phyloP scores from a whole-genome alignment of 2,113 vertebrate species.

The Perca fluviatilis region DNA sequence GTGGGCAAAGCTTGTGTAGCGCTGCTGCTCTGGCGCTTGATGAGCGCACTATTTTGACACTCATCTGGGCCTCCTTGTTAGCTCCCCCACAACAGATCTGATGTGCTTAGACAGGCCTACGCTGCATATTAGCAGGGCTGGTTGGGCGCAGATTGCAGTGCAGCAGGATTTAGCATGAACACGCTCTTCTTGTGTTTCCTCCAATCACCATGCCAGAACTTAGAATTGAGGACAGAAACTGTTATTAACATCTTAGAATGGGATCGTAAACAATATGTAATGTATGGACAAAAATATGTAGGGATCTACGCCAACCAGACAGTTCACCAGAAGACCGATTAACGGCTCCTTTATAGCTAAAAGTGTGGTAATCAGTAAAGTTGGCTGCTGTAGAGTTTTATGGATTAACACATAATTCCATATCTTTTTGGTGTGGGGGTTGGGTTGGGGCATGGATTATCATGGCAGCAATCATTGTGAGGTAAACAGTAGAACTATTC shows the following conservation, averaged over 20 bases:
- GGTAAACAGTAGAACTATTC: too few relatives aligned
- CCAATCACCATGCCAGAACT: conserved; percentile 4
- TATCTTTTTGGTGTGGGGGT: not conserved
- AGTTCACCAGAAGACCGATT: not conserved
- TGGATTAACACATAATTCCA: not conserved
- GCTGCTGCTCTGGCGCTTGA: conserved; percentile 56
- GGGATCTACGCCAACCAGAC: not conserved
- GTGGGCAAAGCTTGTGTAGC: conserved; percentile 29
- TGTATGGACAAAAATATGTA: too few relatives aligned
- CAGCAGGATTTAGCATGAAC: conserved; percentile 56
- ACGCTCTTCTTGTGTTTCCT: conserved; percentile 41
- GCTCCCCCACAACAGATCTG: conserved; percentile 75
- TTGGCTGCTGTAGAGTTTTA: too few relatives aligned
- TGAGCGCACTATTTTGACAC: conserved; percentile 79
- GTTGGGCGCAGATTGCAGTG: conserved; percentile 57
- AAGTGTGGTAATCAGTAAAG: not conserved
- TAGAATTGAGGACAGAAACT: conserved; percentile 10
- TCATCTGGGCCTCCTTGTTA: conserved; percentile 78
- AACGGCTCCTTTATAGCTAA: not conserved
- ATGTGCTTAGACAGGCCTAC: conserved; percentile 77
- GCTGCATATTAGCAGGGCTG: conserved; percentile 62
- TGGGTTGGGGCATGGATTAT: too few relatives aligned
- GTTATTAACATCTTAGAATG: conserved; percentile 11
- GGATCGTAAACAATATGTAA: conserved; percentile 6
- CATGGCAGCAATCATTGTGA: not conserved